Evolutionary conservation across 2,113 vertebrate species (phyloP), one percentile per base, ranked within the genome.

Genomic region (Entosphenus tridentatus): DNA sequence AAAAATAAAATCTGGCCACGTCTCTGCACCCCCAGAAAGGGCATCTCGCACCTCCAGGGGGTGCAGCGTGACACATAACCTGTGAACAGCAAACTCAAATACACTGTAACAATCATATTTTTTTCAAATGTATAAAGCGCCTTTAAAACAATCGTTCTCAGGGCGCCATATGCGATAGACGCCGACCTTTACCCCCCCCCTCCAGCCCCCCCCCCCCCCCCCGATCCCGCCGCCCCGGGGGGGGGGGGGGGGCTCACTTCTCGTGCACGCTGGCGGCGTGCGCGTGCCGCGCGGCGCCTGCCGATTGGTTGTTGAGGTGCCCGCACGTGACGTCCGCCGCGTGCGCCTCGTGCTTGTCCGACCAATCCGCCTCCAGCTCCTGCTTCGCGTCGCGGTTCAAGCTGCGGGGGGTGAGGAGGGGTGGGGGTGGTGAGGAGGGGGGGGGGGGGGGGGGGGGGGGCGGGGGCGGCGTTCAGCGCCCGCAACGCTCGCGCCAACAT

Each of bases 281-380:
- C 2, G 78, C 79, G 59, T 95, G 77, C 71, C 71, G 76, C 75
- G 82, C 83, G 58, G 83, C 78, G 7, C 85, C 76, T 2, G 79
- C 79, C 78, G 86, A 86, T 73, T 78, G 76, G 73, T 79, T 84
- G 67, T 17, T 77, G 76, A 83, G 84, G 72, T 73, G 68, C 1
- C 81, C 73, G 16, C 85, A 84, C 56, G 74, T 74, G 2, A 84
- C 80, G 1, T 97, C 89, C 0, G 82, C 74, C 75, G 74, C 77
- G 72, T 84, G 89, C 0, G 88, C 78, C 70, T 87, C 77, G 1
- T 82, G 74, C 72, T 93, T 96, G 73, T 96, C 87, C 0, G 87
- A 93, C 86, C 87, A 92, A 77, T 88, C 85, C 72, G 76, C 73
- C 76, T 96, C 90, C 3, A 92, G 79, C 0, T 72, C 70, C 73